A percentile compares a stretch with the other conserved stretches of the same genome.
These are phyloP conservation scores for Ficedula albicollis DNA, from an alignment of 2,797 vertebrate genomes.

Conservation along the genomic window DNA sequence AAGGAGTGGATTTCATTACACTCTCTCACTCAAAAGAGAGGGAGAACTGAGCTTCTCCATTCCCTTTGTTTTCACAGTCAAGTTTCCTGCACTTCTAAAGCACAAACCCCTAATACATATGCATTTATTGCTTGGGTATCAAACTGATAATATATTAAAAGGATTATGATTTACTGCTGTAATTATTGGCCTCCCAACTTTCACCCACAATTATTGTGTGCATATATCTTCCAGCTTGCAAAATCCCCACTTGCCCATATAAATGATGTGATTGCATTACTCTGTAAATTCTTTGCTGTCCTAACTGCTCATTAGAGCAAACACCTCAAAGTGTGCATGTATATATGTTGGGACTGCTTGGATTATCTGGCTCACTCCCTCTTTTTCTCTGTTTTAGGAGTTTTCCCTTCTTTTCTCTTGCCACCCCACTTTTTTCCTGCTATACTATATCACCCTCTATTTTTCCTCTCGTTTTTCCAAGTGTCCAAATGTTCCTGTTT, in stretches of 20 bases:
- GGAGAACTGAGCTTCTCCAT: not conserved
- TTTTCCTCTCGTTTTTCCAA: slow-evolving; percentile 45
- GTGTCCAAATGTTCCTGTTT: slow-evolving; percentile 3
- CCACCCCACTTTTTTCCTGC: not conserved
- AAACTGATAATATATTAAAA: slow-evolving; percentile 60
- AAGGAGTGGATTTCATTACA: not conserved
- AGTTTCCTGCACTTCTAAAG: slow-evolving; percentile 25
- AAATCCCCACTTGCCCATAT: slow-evolving; percentile 31
- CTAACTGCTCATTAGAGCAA: slow-evolving; percentile 33
- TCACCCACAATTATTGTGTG: slow-evolving; percentile 46
- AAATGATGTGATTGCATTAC: slow-evolving; percentile 30
- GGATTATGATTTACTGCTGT: slow-evolving; percentile 59
- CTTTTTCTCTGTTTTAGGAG: not conserved
- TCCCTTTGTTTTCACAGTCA: slow-evolving; percentile 29
- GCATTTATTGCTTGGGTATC: slow-evolving; percentile 36
- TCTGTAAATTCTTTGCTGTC: slow-evolving; percentile 14
- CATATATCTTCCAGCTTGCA: slow-evolving; percentile 39
- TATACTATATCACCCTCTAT: not conserved
- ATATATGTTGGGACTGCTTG: not conserved
- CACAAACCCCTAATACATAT: not conserved
- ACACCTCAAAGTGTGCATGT: slow-evolving; percentile 36
- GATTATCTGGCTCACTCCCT: not conserved
- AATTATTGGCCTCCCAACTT: slow-evolving; percentile 53
- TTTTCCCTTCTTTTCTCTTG: slow-evolving; percentile 5
- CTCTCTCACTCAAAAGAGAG: not conserved